phyloP scores from a whole-genome alignment of 2,888 invertebrate genomes.

The Synanthedon tipuliformis region DNA sequence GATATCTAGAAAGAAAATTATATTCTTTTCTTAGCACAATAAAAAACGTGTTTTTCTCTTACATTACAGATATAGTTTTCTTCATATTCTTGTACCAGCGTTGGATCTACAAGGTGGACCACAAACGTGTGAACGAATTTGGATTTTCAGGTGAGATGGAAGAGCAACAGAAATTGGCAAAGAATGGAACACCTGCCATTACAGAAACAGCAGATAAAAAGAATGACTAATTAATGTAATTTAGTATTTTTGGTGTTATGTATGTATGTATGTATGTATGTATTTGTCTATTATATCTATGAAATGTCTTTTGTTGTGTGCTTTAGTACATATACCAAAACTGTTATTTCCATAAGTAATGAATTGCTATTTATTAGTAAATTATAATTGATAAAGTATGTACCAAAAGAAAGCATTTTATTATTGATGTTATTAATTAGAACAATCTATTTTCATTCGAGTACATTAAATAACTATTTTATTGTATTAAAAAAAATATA shows the following conservation, averaged over 20 bases:
- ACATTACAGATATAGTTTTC: slow-evolving; percentile 90
- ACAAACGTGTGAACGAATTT: slow-evolving; percentile 95
- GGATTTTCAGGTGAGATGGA: slow-evolving; percentile 97
- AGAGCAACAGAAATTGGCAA: slow-evolving; percentile 55
- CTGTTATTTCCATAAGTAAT: background rate
- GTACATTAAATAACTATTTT: too few species aligned
- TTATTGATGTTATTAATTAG: too few species aligned
- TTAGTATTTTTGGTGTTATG: background rate
- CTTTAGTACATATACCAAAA: background rate
- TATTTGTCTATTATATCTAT: background rate
- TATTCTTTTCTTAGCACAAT: background rate
- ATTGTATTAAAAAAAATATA: too few species aligned
- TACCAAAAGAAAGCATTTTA: too few species aligned
- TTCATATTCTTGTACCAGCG: slow-evolving; percentile 98
- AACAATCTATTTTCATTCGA: too few species aligned
- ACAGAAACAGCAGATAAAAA: slow-evolving; percentile 50
- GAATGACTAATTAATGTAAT: slow-evolving; percentile 39
- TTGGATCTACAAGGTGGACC: slow-evolving; percentile 98
- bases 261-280: background rate
- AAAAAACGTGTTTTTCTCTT: slow-evolving; percentile 1
- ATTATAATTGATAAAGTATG: background rate
- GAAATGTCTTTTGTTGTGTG: background rate
- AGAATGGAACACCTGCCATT: slow-evolving; percentile 42
- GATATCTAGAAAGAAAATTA: background rate
- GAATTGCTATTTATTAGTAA: background rate